phyloP scores from a whole-genome alignment of 2,888 invertebrate genomes.

The Notocelia uddmanniana region DNA sequence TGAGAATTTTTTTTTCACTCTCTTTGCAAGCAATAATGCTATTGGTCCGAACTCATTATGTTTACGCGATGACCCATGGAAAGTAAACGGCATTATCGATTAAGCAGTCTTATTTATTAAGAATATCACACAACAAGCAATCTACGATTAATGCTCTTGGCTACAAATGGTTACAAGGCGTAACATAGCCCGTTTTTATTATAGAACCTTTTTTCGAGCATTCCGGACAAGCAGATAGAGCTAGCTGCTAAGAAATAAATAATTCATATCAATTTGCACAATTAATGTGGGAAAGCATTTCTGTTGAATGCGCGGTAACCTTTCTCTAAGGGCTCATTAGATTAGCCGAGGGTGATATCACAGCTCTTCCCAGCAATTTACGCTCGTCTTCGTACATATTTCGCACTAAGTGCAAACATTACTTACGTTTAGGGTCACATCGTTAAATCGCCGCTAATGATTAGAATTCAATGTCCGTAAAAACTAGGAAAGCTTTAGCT shows the following conservation, averaged over 20 bases:
- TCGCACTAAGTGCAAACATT: slow-evolving; percentile 29
- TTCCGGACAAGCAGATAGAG: slow-evolving; percentile 65
- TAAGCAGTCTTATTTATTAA: slow-evolving; percentile 34
- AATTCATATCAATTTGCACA: slow-evolving; percentile 73
- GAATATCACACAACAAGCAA: slow-evolving; percentile 38
- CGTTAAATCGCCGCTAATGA: slow-evolving; percentile 61
- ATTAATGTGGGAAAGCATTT: slow-evolving; percentile 73
- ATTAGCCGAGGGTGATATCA: slow-evolving; percentile 55
- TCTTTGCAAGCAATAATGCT: slow-evolving; percentile 7
- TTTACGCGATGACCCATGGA: slow-evolving; percentile 31
- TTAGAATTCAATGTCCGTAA: slow-evolving; percentile 61
- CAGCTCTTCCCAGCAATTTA: slow-evolving; percentile 46
- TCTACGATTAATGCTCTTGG: slow-evolving; percentile 57
- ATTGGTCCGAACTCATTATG: slow-evolving; percentile 17
- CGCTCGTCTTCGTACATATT: slow-evolving; percentile 44
- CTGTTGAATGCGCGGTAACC: slow-evolving; percentile 65
- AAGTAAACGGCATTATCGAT: slow-evolving; percentile 21
- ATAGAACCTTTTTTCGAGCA: slow-evolving; percentile 57
- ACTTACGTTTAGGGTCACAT: slow-evolving; percentile 52
- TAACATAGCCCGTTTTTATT: slow-evolving; percentile 63
- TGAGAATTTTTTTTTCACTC: slow-evolving; percentile 17
- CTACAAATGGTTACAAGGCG: slow-evolving; percentile 61
- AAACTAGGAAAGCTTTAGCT: slow-evolving; percentile 68
- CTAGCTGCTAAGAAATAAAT: slow-evolving; percentile 67
- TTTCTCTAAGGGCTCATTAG: slow-evolving; percentile 73